These are phyloP conservation scores for Tribolium castaneum DNA, from an alignment of 1,140 invertebrate species.

Conservation along the genomic window DNA sequence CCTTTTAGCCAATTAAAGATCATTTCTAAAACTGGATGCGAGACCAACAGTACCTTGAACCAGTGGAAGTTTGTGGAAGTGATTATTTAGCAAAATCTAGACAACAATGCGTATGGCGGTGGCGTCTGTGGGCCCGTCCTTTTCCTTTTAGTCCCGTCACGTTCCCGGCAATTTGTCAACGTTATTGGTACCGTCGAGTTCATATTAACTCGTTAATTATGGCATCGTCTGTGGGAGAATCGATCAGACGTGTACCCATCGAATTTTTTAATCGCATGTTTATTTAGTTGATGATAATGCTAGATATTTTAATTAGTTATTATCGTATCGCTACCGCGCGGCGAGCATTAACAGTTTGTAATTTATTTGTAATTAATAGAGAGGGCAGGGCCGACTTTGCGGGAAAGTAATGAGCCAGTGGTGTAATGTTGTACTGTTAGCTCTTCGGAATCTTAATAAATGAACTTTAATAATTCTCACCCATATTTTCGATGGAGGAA, in stretches of 20 bases:
- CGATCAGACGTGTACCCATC: conserved; percentile 15
- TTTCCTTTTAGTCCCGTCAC: conserved; percentile 8
- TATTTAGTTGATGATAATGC: conserved; percentile 37
- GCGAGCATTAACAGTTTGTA: conserved; percentile 40
- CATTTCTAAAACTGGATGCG: no score
- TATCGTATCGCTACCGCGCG: conserved; percentile 40
- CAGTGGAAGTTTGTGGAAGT: no score
- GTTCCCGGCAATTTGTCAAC: conserved; percentile 30
- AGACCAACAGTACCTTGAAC: no score
- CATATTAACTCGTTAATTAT: conserved; percentile 43
- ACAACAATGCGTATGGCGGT: not conserved
- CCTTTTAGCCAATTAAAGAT: no score
- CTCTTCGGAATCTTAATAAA: conserved; percentile 32
- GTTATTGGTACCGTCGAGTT: conserved; percentile 15
- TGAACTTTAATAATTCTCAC: conserved; percentile 26
- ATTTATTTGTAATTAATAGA: conserved; percentile 46
- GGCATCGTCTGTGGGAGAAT: conserved; percentile 26
- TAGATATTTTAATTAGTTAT: conserved; percentile 47
- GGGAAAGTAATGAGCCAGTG: conserved; percentile 35
- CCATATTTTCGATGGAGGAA: conserved; percentile 1
- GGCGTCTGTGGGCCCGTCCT: not conserved
- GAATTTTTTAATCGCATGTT: conserved; percentile 32
- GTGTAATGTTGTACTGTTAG: conserved; percentile 32
- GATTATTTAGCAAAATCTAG: not conserved
- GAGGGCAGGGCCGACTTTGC: conserved; percentile 36